A percentile compares a stretch with the other conserved stretches of the same genome.
These are phyloP conservation scores for Zophobas atratus DNA, from an alignment of 1,140 invertebrate genomes.

Conservation along the genomic window DNA sequence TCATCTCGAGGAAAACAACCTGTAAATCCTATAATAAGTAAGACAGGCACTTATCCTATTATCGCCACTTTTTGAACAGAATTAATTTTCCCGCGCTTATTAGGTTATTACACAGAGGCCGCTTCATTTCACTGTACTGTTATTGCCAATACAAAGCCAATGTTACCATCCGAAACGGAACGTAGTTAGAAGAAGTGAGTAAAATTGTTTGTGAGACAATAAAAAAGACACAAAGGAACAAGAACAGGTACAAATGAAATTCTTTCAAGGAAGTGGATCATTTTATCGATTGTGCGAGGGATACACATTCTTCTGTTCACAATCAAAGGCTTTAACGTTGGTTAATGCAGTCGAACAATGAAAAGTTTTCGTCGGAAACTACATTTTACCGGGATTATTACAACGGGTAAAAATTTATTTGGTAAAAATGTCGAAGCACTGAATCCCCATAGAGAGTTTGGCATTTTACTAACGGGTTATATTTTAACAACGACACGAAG, in stretches of 20 bases:
- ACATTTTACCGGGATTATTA: conserved; percentile 31
- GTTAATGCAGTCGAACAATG: conserved; percentile 32
- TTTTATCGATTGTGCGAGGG: not conserved
- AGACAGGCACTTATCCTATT: not conserved
- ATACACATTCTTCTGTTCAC: not conserved
- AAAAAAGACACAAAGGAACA: not conserved
- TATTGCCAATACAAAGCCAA: too few species aligned
- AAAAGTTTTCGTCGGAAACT: conserved; percentile 24
- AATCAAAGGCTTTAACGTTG: not conserved
- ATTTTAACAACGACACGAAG: conserved; percentile 48
- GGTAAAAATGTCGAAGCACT: conserved; percentile 30
- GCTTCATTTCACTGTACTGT: too few species aligned
- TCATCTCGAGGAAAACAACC: conserved; percentile 8
- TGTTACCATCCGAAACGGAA: too few species aligned
- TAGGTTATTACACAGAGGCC: too few species aligned
- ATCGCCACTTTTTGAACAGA: not conserved
- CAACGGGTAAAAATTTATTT: conserved; percentile 43
- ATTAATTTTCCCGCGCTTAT: too few species aligned
- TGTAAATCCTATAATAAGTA: not conserved
- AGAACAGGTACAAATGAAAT: not conserved
- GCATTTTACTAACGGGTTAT: conserved; percentile 52
- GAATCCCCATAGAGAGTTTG: conserved; percentile 26
- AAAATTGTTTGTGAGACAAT: not conserved
- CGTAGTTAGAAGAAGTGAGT: too few species aligned
- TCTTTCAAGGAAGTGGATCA: not conserved